Percentiles rank a stretch among this genome's conserved stretches.
Conservation (phyloP, 2,113 vertebrate genomes). For the Corydoras maculifer region DNA sequence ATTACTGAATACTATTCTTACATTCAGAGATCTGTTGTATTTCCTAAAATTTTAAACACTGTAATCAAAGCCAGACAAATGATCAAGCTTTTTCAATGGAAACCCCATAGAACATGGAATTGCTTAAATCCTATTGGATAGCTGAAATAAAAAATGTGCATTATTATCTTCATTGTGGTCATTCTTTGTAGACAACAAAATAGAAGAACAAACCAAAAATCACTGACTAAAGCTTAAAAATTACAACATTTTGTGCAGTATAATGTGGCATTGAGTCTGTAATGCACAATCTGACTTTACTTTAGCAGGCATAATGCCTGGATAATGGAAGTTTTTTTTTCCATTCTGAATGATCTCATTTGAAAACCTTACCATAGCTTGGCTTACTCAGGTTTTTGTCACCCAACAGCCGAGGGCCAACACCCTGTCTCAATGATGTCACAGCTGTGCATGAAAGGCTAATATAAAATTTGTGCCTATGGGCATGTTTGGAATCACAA, state of each 20-base stretch:
- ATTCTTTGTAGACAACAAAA: too few relatives aligned
- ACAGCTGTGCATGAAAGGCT: conserved; percentile 14
- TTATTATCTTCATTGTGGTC: too few relatives aligned
- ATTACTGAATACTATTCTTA: neutral
- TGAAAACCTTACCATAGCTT: conserved; percentile 31
- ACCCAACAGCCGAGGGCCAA: conserved; percentile 37
- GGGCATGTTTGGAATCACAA: conserved; percentile 6
- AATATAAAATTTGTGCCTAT: conserved; percentile 11
- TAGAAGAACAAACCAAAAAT: too few relatives aligned
- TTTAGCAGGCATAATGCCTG: conserved; percentile 27
- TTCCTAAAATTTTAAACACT: too few relatives aligned
- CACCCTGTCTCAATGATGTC: conserved; percentile 36
- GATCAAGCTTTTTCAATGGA: too few relatives aligned
- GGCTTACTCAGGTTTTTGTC: conserved; percentile 14
- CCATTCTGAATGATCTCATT: conserved; percentile 44
- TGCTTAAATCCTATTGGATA: too few relatives aligned
- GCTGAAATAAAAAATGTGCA: too few relatives aligned
- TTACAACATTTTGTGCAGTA: neutral
- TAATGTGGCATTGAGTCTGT: too few relatives aligned
- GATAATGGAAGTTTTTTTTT: conserved; percentile 39
- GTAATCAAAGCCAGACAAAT: too few relatives aligned
- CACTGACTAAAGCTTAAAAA: too few relatives aligned
- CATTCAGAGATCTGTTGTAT: neutral
- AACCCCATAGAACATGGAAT: too few relatives aligned
- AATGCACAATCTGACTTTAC: conserved; percentile 20